Base-by-base conservation (phyloP, 2,113 vertebrate genomes). In the Euleptes europaea region DNA sequence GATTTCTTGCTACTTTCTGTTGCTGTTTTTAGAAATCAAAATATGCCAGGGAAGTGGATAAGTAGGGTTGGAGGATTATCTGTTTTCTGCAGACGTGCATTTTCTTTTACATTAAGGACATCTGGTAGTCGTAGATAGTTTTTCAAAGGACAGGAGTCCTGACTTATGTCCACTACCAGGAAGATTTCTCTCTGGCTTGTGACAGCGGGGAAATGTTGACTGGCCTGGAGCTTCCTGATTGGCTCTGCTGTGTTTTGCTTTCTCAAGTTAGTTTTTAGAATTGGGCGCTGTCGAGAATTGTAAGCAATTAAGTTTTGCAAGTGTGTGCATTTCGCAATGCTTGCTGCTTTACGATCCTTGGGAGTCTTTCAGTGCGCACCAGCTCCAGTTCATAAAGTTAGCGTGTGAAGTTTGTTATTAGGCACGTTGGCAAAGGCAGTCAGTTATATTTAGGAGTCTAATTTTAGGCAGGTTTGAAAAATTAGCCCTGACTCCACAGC, bases 401-500 rank as follows among this genome's bases (percentile, higher is more conserved):
- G 74, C 9, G 5, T 51, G 28, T 57, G 35, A 42, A 40, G 13
- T 57, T 78, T 82, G 66, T 23, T 60, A 42, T 84, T 23, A 78
- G 66, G 35, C 66, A 44, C 26, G 66, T 60, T n/a, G 26, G n/a
- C 51, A 54, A 70, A 33, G 2, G 38, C n/a, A 40, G 70, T 54
- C 28, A 70, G 73, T 31, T 87, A 85, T 85, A 79, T 79, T 85
- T 7, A 51, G 49, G 51, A 15, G 72, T 79, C 84, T 85, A 78
- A 72, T 78, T 78, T 83, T 87, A 87, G 80, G 17, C 65, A 40
- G 49, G 66, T 5, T 38, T 23, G 83, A 26, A 23, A 81, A 91
- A 87, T 91, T 90, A 14, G 67, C 31, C 13, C 83, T 57, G 67
- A 86, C 49, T 90, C 84, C 3, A 1, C 7, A 90, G 87, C 76